Percentiles rank a stretch among this genome's conserved stretches.
Evolutionary conservation across 2,888 invertebrate genomes (phyloP).

Genomic region (Dasysyrphus albostriatus): DNA sequence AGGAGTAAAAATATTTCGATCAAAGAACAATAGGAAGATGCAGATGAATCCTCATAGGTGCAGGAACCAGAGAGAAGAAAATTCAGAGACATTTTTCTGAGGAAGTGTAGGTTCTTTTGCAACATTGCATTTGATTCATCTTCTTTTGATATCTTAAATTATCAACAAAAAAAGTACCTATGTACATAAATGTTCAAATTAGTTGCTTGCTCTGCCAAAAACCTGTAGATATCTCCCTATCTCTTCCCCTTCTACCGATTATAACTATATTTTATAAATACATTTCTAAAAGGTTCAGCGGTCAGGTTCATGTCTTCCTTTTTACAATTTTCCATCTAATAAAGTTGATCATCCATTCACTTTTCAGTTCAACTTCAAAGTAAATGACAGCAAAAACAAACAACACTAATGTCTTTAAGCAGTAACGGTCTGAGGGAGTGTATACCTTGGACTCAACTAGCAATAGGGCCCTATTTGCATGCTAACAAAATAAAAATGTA

Average conservation of each 20-base stretch:
- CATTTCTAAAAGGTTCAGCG: conserved; percentile 54
- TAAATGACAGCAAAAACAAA: conserved; percentile 44
- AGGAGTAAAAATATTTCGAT: conserved; percentile 46
- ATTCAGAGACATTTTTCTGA: not conserved
- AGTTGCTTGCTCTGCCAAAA: not conserved
- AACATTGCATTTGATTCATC: not conserved
- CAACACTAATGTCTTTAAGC: conserved; percentile 1
- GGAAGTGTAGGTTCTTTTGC: not conserved
- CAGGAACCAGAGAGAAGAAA: not conserved
- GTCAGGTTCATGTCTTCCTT: conserved; percentile 55
- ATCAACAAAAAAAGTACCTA: not conserved
- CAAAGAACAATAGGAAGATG: conserved; percentile 52
- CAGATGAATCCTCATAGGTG: not conserved
- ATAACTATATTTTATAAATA: conserved; percentile 31
- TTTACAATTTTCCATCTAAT: conserved; percentile 28
- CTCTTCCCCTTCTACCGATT: not conserved
- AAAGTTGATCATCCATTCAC: conserved; percentile 52
- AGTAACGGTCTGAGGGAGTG: not conserved
- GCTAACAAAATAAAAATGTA: not conserved
- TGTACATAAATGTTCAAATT: not conserved
- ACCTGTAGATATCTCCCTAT: not conserved
- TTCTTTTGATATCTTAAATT: not conserved
- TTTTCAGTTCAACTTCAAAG: conserved; percentile 62
- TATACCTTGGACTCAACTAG: not conserved
- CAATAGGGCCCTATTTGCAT: not conserved